Conservation (phyloP, 2,113 vertebrate genomes). For the Natator depressus region DNA sequence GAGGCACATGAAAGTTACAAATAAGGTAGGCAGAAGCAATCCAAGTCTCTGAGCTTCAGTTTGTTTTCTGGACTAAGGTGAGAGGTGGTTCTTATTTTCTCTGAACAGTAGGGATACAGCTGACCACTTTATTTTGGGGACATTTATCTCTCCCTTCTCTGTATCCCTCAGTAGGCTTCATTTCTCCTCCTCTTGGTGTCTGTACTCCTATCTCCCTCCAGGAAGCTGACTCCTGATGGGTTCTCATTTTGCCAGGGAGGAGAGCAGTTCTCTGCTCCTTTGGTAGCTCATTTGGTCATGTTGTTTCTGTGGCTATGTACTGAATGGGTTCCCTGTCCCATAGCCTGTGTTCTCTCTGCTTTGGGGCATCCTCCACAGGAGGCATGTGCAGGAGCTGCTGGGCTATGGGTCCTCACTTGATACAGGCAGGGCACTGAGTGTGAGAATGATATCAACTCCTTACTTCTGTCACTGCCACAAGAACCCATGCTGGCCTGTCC, state of each 20-base stretch:
- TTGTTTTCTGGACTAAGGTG: background rate
- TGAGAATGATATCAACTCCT: background rate
- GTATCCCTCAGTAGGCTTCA: background rate
- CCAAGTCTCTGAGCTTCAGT: background rate
- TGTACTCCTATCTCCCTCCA: background rate
- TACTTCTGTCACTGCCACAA: background rate
- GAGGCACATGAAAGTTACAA: constrained; percentile 28
- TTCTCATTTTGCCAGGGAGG: background rate
- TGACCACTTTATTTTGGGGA: background rate
- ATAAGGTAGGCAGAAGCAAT: background rate
- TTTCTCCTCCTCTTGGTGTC: background rate
- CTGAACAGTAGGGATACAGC: background rate
- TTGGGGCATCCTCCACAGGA: background rate
- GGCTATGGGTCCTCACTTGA: background rate
- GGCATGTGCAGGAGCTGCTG: background rate
- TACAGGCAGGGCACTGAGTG: background rate
- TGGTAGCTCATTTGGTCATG: background rate
- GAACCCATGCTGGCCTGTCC: background rate
- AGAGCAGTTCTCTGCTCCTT: background rate
- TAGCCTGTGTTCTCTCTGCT: background rate
- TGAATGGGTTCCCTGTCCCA: background rate
- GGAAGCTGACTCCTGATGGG: background rate
- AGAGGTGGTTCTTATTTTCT: background rate
- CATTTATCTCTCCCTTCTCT: background rate
- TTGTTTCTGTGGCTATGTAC: background rate